These are phyloP conservation scores for Callosobruchus maculatus DNA, from an alignment of 2,888 invertebrate genomes.

Conservation along the genomic window DNA sequence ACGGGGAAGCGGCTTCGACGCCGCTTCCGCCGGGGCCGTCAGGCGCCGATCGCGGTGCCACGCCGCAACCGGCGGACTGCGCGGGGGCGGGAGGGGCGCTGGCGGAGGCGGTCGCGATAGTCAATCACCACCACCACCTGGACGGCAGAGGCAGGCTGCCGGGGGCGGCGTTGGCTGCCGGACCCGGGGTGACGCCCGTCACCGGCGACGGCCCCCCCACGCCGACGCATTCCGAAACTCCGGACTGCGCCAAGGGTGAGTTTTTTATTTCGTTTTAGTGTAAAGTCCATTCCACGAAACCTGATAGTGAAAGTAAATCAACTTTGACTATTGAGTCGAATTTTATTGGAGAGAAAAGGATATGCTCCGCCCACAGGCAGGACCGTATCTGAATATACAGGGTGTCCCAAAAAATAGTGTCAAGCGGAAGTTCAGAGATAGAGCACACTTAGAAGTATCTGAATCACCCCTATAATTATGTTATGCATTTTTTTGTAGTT, in stretches of 20 bases:
- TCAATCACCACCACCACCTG: background rate
- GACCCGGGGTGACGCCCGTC: conserved; percentile 44
- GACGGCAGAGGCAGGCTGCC: conserved; percentile 19
- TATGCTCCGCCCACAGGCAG: too few relatives aligned
- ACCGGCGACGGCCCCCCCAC: conserved; percentile 66
- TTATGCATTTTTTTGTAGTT: too few relatives aligned
- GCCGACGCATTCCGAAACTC: conserved; percentile 73
- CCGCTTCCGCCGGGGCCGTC: background rate
- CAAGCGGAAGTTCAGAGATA: too few relatives aligned
- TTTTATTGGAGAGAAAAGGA: too few relatives aligned
- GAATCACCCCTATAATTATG: too few relatives aligned
- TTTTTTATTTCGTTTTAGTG: background rate
- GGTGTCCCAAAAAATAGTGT: too few relatives aligned
- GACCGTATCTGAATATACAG: too few relatives aligned
- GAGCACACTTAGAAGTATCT: too few relatives aligned
- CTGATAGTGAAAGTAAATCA: too few relatives aligned
- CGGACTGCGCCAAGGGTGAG: conserved; percentile 64
- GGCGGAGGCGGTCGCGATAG: background rate
- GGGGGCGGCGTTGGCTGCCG: conserved; percentile 51
- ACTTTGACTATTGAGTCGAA: too few relatives aligned
- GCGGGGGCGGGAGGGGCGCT: background rate
- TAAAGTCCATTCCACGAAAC: too few relatives aligned
- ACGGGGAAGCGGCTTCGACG: background rate
- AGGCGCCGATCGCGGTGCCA: background rate
- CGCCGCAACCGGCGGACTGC: background rate